phyloP scores from a whole-genome alignment of 1,140 invertebrate genomes.

The Macrostomum lignano region DNA sequence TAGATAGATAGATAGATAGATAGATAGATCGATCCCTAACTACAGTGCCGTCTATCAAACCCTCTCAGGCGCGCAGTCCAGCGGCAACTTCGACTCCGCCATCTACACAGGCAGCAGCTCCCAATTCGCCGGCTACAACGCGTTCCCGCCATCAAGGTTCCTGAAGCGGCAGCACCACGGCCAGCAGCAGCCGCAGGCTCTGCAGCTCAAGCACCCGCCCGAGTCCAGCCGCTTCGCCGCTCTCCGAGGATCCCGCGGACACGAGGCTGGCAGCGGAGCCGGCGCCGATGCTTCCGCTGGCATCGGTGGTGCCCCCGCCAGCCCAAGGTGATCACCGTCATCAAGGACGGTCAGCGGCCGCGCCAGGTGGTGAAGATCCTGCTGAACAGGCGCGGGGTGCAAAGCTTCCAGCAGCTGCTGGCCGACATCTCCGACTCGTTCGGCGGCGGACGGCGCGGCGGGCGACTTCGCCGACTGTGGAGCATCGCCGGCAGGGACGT shows the following conservation, averaged over 20 bases:
- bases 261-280: neutral
- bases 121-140: no score
- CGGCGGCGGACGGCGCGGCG: constrained; percentile 19
- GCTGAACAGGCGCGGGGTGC: constrained; percentile 20
- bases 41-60: no score
- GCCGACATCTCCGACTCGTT: constrained; percentile 25
- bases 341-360: constrained; percentile 16
- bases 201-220: neutral
- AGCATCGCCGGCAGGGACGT: constrained; percentile 17
- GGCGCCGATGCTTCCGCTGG: neutral
- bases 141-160: no score
- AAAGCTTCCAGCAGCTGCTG: constrained; percentile 24
- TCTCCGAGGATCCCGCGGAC: neutral
- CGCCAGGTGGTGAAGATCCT: constrained; percentile 21
- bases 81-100: no score
- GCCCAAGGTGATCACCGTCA: constrained; percentile 22
- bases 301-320: constrained; percentile 9
- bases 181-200: neutral
- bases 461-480: constrained; percentile 16
- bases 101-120: no score
- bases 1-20: no score
- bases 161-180: neutral
- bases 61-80: no score
- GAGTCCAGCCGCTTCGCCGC: neutral
- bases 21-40: no score